Conservation (phyloP, 2,888 invertebrate species). For the Melipona bicolor region DNA sequence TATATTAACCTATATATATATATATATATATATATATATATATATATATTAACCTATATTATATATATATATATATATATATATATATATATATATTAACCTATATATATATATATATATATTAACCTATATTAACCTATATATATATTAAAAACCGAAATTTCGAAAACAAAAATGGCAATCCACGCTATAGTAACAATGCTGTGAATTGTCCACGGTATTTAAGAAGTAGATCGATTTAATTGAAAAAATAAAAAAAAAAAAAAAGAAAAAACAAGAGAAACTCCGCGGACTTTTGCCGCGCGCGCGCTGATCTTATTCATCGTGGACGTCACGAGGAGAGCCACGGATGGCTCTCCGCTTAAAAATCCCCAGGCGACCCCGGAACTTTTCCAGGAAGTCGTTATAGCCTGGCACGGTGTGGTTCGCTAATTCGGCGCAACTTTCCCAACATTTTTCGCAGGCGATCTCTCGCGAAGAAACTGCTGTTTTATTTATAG, state of each 20-base stretch:
- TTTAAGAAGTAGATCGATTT: neutral
- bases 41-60: too few species aligned
- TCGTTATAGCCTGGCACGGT: constrained; percentile 14
- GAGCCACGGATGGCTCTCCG: neutral
- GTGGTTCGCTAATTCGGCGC: constrained; percentile 37
- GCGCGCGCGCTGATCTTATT: neutral
- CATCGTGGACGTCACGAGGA: neutral
- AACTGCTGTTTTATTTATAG: constrained; percentile 59
- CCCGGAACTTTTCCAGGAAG: constrained; percentile 24
- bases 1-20: too few species aligned
- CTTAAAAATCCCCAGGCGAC: constrained; percentile 28
- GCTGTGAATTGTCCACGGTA: too few species aligned
- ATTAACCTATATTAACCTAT: too few species aligned
- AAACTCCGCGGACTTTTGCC: neutral
- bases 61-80: too few species aligned
- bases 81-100: too few species aligned
- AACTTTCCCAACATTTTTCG: constrained; percentile 47
- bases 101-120: too few species aligned
- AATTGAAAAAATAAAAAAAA: neutral
- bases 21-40: too few species aligned
- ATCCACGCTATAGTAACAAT: too few species aligned
- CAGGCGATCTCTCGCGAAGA: constrained; percentile 37
- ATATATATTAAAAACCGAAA: too few species aligned
- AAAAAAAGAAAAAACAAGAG: neutral
- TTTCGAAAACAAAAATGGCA: too few species aligned